Evolutionary conservation across 2,113 vertebrate genomes (phyloP).

Genomic region (Falcunculus frontatus): DNA sequence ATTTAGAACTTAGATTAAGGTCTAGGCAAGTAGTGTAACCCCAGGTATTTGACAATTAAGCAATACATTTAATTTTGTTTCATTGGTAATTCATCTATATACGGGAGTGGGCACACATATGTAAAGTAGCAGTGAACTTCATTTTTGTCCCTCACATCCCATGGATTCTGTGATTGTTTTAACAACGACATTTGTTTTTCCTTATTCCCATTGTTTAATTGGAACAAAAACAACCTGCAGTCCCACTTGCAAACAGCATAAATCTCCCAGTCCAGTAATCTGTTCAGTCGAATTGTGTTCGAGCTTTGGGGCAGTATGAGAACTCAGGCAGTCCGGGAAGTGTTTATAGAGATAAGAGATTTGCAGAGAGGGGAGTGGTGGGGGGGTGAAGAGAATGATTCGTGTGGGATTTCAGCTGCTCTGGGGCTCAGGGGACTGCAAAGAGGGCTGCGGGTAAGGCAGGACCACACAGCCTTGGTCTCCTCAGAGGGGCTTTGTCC

Average conservation of each 20-base stretch:
- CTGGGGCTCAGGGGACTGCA: neutral
- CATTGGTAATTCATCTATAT: neutral
- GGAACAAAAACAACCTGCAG: conserved; percentile 35
- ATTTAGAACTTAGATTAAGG: neutral
- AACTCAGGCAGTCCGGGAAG: conserved; percentile 44
- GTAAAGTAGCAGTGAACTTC: neutral
- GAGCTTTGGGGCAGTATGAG: conserved; percentile 24
- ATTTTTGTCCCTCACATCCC: neutral
- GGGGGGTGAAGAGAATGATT: neutral
- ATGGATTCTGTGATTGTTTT: neutral
- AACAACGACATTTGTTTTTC: conserved; percentile 20
- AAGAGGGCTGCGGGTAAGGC: neutral
- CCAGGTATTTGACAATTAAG: neutral
- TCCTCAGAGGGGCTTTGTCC: neutral
- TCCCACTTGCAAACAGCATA: neutral
- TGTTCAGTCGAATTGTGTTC: neutral
- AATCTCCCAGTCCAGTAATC: conserved; percentile 23
- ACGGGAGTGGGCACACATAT: neutral
- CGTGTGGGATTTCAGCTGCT: neutral
- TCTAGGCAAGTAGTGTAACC: neutral
- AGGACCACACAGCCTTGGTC: neutral
- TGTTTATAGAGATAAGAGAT: conserved; percentile 56
- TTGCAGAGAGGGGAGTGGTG: neutral
- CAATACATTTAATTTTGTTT: neutral
- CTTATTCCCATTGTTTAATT: conserved; percentile 49